A percentile compares a stretch with the other conserved stretches of the same genome.
phyloP scores from a whole-genome alignment of 2,888 invertebrate genomes.

The Apodemia zela region DNA sequence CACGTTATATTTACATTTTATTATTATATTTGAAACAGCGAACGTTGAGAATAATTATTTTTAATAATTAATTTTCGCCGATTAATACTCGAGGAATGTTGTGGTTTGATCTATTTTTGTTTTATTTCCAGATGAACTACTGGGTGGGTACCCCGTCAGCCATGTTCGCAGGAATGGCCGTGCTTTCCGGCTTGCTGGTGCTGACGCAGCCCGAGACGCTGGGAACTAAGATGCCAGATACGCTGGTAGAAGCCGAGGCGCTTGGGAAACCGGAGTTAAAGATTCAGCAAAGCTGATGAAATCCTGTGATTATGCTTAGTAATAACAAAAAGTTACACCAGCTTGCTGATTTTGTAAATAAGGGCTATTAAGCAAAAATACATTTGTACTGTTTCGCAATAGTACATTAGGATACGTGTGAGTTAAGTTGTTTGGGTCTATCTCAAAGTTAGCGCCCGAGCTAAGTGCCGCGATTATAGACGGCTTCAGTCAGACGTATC shows the following conservation, averaged over 20 bases:
- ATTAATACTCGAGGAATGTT: neutral
- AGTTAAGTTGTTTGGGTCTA: too few species aligned
- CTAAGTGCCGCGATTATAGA: too few species aligned
- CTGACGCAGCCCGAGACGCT: constrained; percentile 83
- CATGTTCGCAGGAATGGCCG: constrained; percentile 76
- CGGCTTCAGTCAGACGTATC: too few species aligned
- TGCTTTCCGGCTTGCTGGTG: constrained; percentile 73
- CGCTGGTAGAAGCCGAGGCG: constrained; percentile 79
- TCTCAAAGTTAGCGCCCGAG: too few species aligned
- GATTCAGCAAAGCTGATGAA: constrained; percentile 2
- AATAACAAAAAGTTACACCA: too few species aligned
- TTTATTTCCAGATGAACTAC: constrained; percentile 46
- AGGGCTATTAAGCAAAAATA: too few species aligned
- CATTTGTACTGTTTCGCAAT: too few species aligned
- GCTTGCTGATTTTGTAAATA: too few species aligned
- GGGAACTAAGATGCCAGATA: constrained; percentile 79
- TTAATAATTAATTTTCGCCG: neutral
- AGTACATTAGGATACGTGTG: too few species aligned
- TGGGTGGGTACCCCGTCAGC: constrained; percentile 70
- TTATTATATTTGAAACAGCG: neutral
- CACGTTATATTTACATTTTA: too few species aligned
- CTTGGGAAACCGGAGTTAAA: constrained; percentile 40
- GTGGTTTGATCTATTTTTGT: too few species aligned
- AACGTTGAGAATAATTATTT: neutral
- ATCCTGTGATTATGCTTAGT: too few species aligned